Conservation (phyloP, 2,113 vertebrate species). For the Geococcyx californianus region DNA sequence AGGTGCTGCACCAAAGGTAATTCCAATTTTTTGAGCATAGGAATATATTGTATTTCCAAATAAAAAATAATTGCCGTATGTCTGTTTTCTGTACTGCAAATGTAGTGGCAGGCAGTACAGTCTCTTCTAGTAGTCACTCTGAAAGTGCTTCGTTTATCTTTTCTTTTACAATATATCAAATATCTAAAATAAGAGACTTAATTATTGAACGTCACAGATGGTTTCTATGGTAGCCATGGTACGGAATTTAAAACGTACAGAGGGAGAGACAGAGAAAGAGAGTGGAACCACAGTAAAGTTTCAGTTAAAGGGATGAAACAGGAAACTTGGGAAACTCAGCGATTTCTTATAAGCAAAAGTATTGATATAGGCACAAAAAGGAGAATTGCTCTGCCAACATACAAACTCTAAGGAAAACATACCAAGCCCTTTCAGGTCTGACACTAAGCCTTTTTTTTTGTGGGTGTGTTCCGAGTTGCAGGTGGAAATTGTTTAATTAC, state of each 20-base stretch:
- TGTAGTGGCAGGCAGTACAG: background rate
- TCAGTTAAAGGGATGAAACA: background rate
- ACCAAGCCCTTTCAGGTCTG: background rate
- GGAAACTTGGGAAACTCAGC: background rate
- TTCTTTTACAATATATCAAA: background rate
- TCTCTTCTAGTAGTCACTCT: background rate
- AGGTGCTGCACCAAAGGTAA: background rate
- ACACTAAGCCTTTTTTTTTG: background rate
- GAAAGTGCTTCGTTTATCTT: background rate
- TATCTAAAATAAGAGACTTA: background rate
- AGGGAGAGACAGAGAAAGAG: background rate
- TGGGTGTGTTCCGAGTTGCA: background rate
- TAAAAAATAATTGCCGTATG: background rate
- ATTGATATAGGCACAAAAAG: background rate
- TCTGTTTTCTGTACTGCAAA: background rate
- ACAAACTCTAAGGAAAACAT: background rate
- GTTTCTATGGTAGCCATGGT: background rate
- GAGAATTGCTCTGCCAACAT: background rate
- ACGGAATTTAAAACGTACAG: background rate
- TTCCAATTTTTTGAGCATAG: conserved; percentile 45
- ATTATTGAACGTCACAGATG: background rate
- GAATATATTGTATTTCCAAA: background rate
- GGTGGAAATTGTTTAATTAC: background rate
- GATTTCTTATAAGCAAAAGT: background rate
- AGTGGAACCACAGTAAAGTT: background rate